Conservation (phyloP, 1,140 invertebrate genomes). For the Drosophila sturtevanti region DNA sequence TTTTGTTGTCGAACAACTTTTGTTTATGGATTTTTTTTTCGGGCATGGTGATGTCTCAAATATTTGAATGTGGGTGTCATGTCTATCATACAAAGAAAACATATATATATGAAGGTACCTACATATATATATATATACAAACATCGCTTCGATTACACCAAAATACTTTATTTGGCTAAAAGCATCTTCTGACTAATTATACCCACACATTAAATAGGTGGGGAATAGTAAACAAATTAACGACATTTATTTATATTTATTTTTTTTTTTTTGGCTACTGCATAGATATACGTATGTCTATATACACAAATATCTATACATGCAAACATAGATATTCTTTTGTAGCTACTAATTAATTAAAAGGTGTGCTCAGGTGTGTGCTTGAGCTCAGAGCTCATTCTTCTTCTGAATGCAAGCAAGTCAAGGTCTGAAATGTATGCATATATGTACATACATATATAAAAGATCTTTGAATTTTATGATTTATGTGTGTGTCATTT, state of each 20-base stretch:
- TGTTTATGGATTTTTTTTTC: not conserved
- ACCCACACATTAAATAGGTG: not conserved
- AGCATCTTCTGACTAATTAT: constrained; percentile 4
- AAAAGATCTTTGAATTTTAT: constrained; percentile 39
- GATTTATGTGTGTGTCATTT: constrained; percentile 30
- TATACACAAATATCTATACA: not conserved
- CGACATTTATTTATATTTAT: not conserved
- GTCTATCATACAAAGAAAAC: no score
- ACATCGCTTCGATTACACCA: constrained; percentile 29
- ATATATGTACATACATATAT: constrained; percentile 4
- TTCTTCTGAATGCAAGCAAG: constrained; percentile 13
- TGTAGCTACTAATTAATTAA: constrained; percentile 47
- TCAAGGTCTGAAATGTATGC: constrained; percentile 28
- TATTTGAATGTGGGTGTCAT: not conserved
- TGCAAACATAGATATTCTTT: not conserved
- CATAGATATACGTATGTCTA: not conserved
- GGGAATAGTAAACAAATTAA: constrained; percentile 1
- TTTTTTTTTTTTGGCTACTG: not conserved
- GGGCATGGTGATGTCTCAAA: not conserved
- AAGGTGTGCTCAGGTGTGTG: constrained; percentile 43
- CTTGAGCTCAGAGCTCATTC: constrained; percentile 2
- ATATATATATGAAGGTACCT: no score
- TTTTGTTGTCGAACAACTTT: not conserved
- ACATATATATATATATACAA: not conserved
- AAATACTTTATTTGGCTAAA: constrained; percentile 1